These are phyloP conservation scores for Lucilia sericata DNA, from an alignment of 1,140 invertebrate genomes.

Conservation along the genomic window DNA sequence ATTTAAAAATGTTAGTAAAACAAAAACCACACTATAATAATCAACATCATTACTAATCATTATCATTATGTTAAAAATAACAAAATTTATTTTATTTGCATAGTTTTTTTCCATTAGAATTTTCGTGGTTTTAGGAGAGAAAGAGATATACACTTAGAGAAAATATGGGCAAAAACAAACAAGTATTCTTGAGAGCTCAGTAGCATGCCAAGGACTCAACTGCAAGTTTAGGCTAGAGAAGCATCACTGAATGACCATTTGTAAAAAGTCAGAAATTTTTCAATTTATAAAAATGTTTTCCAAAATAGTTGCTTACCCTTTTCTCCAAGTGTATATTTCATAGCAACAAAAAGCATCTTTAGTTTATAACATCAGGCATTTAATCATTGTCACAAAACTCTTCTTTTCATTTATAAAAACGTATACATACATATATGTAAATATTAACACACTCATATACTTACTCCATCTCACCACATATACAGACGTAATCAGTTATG, in stretches of 20 bases:
- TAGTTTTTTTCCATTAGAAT: background rate
- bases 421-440: no score
- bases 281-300: no score
- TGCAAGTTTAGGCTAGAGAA: no score
- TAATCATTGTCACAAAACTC: constrained; percentile 34
- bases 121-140: background rate
- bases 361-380: constrained; percentile 22
- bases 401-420: no score
- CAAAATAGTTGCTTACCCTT: background rate
- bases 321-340: background rate
- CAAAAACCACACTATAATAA: background rate
- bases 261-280: no score
- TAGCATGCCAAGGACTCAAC: no score
- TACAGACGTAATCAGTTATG: no score
- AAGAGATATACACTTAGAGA: background rate
- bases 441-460: no score
- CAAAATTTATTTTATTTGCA: constrained; percentile 1
- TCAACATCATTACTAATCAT: constrained; percentile 12
- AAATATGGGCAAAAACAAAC: background rate
- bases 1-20: background rate
- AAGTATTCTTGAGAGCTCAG: no score
- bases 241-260: no score
- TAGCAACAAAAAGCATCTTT: constrained; percentile 5
- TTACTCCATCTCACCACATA: no score
- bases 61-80: background rate